Conservation (phyloP, 2,797 vertebrate genomes). For the Mus caroli region DNA sequence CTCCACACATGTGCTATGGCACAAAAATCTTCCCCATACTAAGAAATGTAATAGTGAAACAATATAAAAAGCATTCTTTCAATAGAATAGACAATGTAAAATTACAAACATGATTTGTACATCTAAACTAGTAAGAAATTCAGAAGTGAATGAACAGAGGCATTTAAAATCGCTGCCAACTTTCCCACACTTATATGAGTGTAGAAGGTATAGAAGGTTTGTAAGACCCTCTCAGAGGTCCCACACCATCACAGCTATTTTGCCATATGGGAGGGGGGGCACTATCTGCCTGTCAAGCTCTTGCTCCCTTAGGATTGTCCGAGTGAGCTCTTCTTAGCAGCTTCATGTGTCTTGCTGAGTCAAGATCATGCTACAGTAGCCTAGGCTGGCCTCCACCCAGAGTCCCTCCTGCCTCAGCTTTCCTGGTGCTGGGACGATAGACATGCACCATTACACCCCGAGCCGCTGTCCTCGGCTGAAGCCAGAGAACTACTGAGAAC, state of each 20-base stretch:
- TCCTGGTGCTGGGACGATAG: background rate
- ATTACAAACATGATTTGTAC: conserved; percentile 7
- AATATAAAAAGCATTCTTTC: background rate
- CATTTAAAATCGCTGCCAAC: conserved; percentile 6
- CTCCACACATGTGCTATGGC: background rate
- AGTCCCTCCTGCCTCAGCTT: background rate
- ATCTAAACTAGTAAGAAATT: background rate
- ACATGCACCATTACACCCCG: no score
- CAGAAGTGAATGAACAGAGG: conserved; percentile 19
- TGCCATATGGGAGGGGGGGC: background rate
- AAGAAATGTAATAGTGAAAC: no score
- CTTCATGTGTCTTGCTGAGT: background rate
- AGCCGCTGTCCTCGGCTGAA: background rate
- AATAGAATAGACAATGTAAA: background rate
- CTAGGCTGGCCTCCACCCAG: background rate
- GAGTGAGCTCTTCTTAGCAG: background rate
- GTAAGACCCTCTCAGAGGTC: background rate
- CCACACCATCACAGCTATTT: background rate
- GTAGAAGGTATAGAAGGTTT: background rate
- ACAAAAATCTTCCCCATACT: background rate
- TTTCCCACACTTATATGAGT: conserved; percentile 16
- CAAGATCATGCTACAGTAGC: background rate
- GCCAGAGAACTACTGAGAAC: background rate
- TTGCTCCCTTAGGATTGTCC: background rate
- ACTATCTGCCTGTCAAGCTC: background rate